A percentile compares a stretch with the other conserved stretches of the same genome.
These are phyloP conservation scores for Apocrypta bakeri DNA, from an alignment of 1,140 invertebrate species.

Conservation along the genomic window DNA sequence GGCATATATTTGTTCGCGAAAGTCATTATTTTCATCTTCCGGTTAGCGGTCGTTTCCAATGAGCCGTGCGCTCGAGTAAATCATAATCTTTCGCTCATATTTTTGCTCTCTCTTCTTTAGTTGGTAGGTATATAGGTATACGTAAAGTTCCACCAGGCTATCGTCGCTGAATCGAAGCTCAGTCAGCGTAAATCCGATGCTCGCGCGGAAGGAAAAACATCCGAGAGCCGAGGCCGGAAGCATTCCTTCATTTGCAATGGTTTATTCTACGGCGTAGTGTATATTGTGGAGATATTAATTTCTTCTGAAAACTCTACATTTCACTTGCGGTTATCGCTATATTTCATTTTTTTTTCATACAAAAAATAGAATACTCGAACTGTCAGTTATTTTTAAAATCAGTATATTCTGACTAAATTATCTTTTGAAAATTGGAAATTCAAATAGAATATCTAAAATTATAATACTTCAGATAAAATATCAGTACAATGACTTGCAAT, in stretches of 20 bases:
- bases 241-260: neutral
- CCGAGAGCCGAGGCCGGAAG: neutral
- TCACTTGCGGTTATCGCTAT: too few species aligned
- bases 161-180: neutral
- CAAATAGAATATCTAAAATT: too few species aligned
- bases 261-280: neutral
- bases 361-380: too few species aligned
- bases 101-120: neutral
- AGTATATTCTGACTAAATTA: too few species aligned
- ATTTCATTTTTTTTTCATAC: too few species aligned
- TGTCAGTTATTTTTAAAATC: too few species aligned
- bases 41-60: neutral
- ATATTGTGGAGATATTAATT: neutral
- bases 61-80: neutral
- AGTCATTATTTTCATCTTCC: neutral
- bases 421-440: too few species aligned
- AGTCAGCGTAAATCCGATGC: neutral
- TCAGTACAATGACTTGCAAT: too few species aligned
- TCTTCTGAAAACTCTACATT: too few species aligned
- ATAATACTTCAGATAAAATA: too few species aligned
- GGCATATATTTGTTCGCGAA: neutral
- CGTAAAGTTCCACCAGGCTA: neutral
- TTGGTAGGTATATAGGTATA: neutral
- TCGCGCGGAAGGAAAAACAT: neutral
- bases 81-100: conserved; percentile 8